Evolutionary conservation across 2,888 invertebrate genomes (phyloP).

Genomic region (Nomada goodeniana): DNA sequence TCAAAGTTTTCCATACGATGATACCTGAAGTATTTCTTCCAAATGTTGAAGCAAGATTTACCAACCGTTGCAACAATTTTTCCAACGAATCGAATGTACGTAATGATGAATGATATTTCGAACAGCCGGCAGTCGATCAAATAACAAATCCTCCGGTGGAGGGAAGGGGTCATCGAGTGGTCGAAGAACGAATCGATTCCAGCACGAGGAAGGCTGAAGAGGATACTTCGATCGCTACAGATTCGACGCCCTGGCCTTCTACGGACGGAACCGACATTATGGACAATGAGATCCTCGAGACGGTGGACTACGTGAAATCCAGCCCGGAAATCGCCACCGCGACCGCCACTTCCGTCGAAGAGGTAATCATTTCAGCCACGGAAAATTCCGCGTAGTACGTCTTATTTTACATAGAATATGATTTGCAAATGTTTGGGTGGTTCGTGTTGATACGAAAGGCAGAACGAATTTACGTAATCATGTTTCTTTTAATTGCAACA

Average conservation of each 20-base stretch:
- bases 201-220: conserved; percentile 58
- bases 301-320: conserved; percentile 73
- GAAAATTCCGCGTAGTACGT: neutral
- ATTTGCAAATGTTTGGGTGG: neutral
- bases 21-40: too few species aligned
- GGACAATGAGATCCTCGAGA: conserved; percentile 81
- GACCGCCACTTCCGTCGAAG: conserved; percentile 48
- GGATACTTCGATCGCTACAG: conserved; percentile 64
- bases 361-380: conserved; percentile 38
- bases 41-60: too few species aligned
- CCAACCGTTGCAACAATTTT: too few species aligned
- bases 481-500: too few species aligned
- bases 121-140: conserved; percentile 72
- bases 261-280: conserved; percentile 78
- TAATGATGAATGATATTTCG: neutral
- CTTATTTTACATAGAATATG: neutral
- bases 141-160: conserved; percentile 74
- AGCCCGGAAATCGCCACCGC: conserved; percentile 65
- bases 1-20: neutral
- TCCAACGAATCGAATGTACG: too few species aligned
- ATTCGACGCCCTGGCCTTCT: conserved; percentile 64
- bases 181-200: conserved; percentile 69
- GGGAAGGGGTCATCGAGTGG: conserved; percentile 79
- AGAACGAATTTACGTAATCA: too few species aligned
- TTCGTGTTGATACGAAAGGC: neutral